Base-by-base conservation (phyloP, 2,113 vertebrate species). In the Vireo altiloquus region DNA sequence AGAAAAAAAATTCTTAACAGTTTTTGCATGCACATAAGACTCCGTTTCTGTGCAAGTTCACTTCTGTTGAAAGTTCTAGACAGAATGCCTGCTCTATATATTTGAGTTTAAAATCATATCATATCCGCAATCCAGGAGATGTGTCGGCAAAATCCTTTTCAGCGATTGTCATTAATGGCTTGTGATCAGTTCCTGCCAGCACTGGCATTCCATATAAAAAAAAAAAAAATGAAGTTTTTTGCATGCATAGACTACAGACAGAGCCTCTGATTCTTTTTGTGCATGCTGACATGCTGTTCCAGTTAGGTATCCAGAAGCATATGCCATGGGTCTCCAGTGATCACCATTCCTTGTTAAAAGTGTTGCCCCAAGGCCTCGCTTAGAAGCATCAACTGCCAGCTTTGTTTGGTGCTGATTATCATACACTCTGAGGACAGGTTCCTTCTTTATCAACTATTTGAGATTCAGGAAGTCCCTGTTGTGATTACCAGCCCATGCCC, bases 331-430 rank as follows among this genome's bases (percentile, higher is more conserved):
- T 96, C 96, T 95, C 96, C 90, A 93, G 92, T 94, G 94, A 96
- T 97, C 96, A 92, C 86, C 82, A 66, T 31, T 95, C 86, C 76
- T 83, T 92, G 95, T 96, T 96, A 93, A 94, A 97, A 97, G 94
- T 92, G 89, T 95, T 89, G 94, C 95, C 95, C 91, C 95, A 97
- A 95, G 95, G 96, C 92, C 92, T 96, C 81, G 76, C 95, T 97
- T 95, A 93, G 95, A 96, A 93, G 94, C 82, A 31, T 94, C 95
- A 93, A 87, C 91, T 10, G 33, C 80, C 92, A 93, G 96, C 86
- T 96, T 92, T 96, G 92, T 93, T 95, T 93, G 94, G 90, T 94
- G 90, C 89, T 93, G 80, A 97, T 97, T 96, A 96, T 78, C 89
- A 93, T 95, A 87, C 68, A n/a, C 80, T 93, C 96, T 47, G 89